Conservation (phyloP, 2,888 invertebrate species). For the Pristionchus mayeri region DNA sequence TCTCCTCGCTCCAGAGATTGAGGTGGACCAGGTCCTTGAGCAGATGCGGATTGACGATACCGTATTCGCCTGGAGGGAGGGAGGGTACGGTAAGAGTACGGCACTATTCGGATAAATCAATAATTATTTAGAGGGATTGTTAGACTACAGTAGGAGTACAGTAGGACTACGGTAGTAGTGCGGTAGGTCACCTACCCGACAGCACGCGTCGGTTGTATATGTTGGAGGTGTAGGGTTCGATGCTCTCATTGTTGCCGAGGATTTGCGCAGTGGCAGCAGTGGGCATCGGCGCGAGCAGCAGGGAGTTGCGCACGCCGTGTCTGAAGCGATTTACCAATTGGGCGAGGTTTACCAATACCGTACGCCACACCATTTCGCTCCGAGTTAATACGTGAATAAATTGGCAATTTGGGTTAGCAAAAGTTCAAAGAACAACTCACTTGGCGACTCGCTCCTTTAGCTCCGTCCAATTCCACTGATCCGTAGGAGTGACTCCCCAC, state of each 20-base stretch:
- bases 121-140: no score
- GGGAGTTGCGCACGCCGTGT: slow-evolving; percentile 92
- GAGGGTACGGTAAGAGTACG: background rate
- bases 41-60: slow-evolving; percentile 95
- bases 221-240: slow-evolving; percentile 98
- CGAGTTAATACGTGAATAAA: background rate
- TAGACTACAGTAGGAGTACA: no score
- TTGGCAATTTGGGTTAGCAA: background rate
- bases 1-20: slow-evolving; percentile 92
- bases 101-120: no score
- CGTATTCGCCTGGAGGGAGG: slow-evolving; percentile 69
- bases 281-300: slow-evolving; percentile 96
- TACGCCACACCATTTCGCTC: background rate
- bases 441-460: slow-evolving; percentile 89
- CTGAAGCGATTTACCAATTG: slow-evolving; percentile 62
- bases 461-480: slow-evolving; percentile 87
- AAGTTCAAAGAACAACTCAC: slow-evolving; percentile 68
- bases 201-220: slow-evolving; percentile 93
- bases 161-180: background rate
- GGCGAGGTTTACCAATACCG: background rate
- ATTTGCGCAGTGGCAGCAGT: slow-evolving; percentile 99
- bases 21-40: slow-evolving; percentile 91
- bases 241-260: slow-evolving; percentile 97
- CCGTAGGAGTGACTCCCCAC: slow-evolving; percentile 86
- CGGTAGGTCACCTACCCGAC: slow-evolving; percentile 82